Evolutionary conservation across 2,113 vertebrate species (phyloP).

Genomic region (Ranitomeya variabilis): DNA sequence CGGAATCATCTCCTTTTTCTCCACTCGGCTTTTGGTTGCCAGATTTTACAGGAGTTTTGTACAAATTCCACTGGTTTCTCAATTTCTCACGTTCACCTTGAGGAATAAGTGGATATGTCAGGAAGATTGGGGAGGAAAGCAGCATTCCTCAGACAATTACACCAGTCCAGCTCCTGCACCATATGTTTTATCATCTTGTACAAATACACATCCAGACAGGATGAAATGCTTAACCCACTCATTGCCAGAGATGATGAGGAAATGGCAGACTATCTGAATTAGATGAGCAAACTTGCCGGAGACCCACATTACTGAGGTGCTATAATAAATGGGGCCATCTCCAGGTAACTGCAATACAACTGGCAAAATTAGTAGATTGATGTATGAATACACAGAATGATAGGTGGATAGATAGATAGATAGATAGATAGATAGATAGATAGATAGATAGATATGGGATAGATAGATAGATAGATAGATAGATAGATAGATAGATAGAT

Average conservation of each 20-base stretch:
- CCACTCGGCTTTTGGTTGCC: not conserved
- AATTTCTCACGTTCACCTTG: constrained; percentile 38
- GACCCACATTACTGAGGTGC: not conserved
- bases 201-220: constrained; percentile 51
- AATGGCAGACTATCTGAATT: not conserved
- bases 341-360: not conserved
- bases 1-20: not conserved
- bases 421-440: not conserved
- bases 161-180: constrained; percentile 33
- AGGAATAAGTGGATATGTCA: constrained; percentile 36
- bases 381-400: not conserved
- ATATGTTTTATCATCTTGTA: constrained; percentile 57
- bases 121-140: constrained; percentile 51
- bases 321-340: not conserved
- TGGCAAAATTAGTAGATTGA: too few relatives aligned
- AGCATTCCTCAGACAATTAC: constrained; percentile 52
- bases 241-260: not conserved
- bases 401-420: not conserved
- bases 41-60: not conserved
- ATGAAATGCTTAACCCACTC: constrained; percentile 1
- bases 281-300: not conserved
- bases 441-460: not conserved
- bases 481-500: not conserved
- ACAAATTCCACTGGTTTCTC: constrained; percentile 32
- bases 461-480: not conserved